Base-by-base conservation (phyloP, 2,888 invertebrate species). In the Branchellion lobata region DNA sequence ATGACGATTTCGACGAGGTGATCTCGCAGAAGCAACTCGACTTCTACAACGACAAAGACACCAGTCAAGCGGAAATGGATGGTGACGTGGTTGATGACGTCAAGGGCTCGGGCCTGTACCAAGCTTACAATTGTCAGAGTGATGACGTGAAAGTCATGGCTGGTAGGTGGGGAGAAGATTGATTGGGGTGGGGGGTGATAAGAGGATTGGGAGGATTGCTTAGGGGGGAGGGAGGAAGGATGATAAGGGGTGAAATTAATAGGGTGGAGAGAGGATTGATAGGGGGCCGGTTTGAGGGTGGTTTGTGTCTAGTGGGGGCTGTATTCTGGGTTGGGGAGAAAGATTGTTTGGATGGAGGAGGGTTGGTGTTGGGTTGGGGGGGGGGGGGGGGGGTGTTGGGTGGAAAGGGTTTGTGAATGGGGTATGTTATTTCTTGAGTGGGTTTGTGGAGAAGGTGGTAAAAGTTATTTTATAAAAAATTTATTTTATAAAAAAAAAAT, bases 41-140 rank as follows among this genome's bases (percentile, higher is more conserved):
- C 8, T 34, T 11, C 27, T 69, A 27, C n/a, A 40, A 24, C 1
- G 53, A 40, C 1, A 21, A 31, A 31, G 53, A 24, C 29, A 40
- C 21, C 29, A 33, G 27, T 1, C 47, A 53, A 18, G 27, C 40
- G 21, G 53, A 33, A 5, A n/a, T 3, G n/a, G 53, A 24, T 29
- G 47, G 51, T 1, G 31, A n/a, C 29, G 21, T 21, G 18, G 73
- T 34, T 11, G 36, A 18, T 24, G 73, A 36, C 1, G 53, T 27
- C 5, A 53, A 53, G 3, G 75, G 53, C 3, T 3, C 8, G 5
- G 53, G 29, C 11, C 53, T 75, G 51, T 75, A 75, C 53, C 75
- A 75, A 51, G 75, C 75, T 11, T 75, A 75, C n/a, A 51, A 75
- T 53, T 75, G 53, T 29, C 31, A 40, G 31, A 36, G 51, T 40